phyloP scores from a whole-genome alignment of 1,140 invertebrate species.

The Dendroctonus ponderosae region DNA sequence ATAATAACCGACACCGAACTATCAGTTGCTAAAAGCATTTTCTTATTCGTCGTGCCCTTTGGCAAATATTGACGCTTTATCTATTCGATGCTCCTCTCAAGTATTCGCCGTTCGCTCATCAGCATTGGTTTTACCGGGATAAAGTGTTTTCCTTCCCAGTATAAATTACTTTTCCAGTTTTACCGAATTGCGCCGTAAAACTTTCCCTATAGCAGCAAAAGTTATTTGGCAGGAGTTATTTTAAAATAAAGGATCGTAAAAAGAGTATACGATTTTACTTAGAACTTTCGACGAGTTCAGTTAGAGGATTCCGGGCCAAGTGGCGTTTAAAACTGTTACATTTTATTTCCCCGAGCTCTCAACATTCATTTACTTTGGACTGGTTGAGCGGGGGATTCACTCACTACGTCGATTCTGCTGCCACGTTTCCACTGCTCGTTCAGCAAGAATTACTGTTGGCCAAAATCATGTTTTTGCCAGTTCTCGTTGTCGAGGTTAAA shows the following conservation, averaged over 20 bases:
- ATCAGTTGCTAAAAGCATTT: slow-evolving; percentile 22
- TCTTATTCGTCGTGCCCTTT: slow-evolving; percentile 12
- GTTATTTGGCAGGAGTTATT: slow-evolving; percentile 20
- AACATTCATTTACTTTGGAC: no score
- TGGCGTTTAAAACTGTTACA: slow-evolving; percentile 5
- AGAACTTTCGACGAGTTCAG: slow-evolving; percentile 15
- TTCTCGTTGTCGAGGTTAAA: no score
- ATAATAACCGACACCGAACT: slow-evolving; percentile 4
- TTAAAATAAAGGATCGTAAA: slow-evolving; percentile 23
- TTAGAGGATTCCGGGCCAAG: slow-evolving; percentile 13
- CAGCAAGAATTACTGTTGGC: no score
- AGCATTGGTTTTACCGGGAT: slow-evolving; percentile 26
- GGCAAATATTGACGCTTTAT: slow-evolving; percentile 25
- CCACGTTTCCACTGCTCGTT: no score
- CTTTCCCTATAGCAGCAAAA: slow-evolving; percentile 16
- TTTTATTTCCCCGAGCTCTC: neutral
- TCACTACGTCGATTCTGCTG: no score
- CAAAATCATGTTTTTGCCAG: no score
- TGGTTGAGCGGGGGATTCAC: no score
- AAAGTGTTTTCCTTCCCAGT: slow-evolving; percentile 20
- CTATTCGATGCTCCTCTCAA: slow-evolving; percentile 17
- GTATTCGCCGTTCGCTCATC: slow-evolving; percentile 14
- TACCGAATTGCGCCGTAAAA: slow-evolving; percentile 19
- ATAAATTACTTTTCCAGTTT: slow-evolving; percentile 28
- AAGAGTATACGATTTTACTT: slow-evolving; percentile 22